Evolutionary conservation across 2,888 invertebrate species (phyloP).

Genomic region (Mesopsocus fuscifrons): DNA sequence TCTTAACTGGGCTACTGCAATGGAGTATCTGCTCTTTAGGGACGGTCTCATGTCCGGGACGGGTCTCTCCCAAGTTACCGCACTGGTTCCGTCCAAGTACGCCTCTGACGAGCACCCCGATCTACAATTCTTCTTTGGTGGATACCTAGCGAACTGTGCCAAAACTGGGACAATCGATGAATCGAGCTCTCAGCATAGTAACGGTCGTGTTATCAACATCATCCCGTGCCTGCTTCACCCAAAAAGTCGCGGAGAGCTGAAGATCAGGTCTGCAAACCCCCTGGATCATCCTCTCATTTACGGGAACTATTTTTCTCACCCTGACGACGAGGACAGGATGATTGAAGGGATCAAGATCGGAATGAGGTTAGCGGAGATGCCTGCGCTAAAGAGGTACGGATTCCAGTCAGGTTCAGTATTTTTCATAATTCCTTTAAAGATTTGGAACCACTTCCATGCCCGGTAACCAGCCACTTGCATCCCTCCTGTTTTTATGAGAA

Average conservation of each 20-base stretch:
- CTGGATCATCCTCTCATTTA: conserved; percentile 65
- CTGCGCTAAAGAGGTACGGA: conserved; percentile 42
- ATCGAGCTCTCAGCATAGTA: conserved; percentile 39
- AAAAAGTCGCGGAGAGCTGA: conserved; percentile 72
- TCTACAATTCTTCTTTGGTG: conserved; percentile 71
- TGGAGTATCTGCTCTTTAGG: conserved; percentile 74
- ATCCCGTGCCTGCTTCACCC: conserved; percentile 65
- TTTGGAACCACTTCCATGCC: too few relatives aligned
- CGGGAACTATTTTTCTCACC: conserved; percentile 80
- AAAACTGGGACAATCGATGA: conserved; percentile 75
- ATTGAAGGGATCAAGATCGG: conserved; percentile 69
- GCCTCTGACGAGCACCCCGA: conserved; percentile 67
- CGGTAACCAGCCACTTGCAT: too few relatives aligned
- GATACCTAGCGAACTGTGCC: conserved; percentile 68
- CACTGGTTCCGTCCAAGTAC: conserved; percentile 61
- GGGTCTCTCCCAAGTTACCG: conserved; percentile 72
- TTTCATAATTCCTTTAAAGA: too few relatives aligned
- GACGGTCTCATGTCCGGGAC: conserved; percentile 82
- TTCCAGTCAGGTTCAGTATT: too few relatives aligned
- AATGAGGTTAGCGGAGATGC: conserved; percentile 48
- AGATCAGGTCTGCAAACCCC: conserved; percentile 61
- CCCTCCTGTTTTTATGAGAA: too few relatives aligned
- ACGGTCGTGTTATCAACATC: conserved; percentile 68
- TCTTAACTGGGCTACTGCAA: conserved; percentile 81
- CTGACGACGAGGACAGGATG: conserved; percentile 56